Evolutionary conservation across 2,888 invertebrate species (phyloP).

Genomic region (Andrena trimmerana): DNA sequence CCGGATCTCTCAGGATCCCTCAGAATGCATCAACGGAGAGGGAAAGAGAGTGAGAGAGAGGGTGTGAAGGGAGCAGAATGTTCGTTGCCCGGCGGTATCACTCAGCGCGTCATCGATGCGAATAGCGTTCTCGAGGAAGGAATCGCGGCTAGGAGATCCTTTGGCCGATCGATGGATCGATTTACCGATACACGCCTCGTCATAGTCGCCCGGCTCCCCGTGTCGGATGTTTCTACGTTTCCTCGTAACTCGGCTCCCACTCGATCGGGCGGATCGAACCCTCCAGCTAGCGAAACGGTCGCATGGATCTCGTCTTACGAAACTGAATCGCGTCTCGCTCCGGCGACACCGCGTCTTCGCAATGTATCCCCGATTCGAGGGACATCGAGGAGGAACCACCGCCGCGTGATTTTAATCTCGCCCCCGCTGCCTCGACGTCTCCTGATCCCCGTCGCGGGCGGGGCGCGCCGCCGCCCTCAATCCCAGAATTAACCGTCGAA

Average conservation of each 20-base stretch:
- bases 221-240: slow-evolving; percentile 28
- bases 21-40: neutral
- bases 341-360: neutral
- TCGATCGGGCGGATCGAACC: slow-evolving; percentile 5
- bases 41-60: neutral
- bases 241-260: slow-evolving; percentile 46
- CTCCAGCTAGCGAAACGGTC: slow-evolving; percentile 31
- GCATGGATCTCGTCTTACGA: slow-evolving; percentile 51
- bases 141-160: neutral
- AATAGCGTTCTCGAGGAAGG: neutral
- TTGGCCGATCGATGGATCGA: slow-evolving; percentile 9
- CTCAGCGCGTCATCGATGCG: slow-evolving; percentile 3
- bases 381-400: neutral
- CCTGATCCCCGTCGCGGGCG: neutral
- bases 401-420: slow-evolving; percentile 33
- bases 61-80: neutral
- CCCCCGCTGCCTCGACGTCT: neutral
- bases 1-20: neutral
- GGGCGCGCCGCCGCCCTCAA: neutral
- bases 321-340: slow-evolving; percentile 20
- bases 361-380: neutral
- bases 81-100: neutral
- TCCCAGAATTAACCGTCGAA: slow-evolving; percentile 12
- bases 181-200: slow-evolving; percentile 17
- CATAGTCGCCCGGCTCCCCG: slow-evolving; percentile 17